These are phyloP conservation scores for Podilymbus podiceps DNA, from an alignment of 2,113 vertebrate genomes.

Conservation along the genomic window DNA sequence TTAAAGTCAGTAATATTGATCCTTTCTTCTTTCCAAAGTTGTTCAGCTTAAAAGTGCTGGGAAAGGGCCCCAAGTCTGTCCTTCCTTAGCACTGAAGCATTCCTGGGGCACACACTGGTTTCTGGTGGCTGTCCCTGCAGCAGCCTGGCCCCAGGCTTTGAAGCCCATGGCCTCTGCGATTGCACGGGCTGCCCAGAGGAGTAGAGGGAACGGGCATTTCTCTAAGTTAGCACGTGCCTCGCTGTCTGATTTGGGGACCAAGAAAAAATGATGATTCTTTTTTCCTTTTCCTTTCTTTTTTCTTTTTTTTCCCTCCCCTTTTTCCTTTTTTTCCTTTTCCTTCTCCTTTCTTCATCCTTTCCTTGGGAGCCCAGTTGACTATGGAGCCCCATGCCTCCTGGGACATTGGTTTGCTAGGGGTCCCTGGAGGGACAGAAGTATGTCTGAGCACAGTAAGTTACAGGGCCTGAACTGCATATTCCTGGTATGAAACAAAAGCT, in stretches of 20 bases:
- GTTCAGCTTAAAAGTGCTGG: neutral
- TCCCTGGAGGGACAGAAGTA: neutral
- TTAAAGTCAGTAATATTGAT: neutral
- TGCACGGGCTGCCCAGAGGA: neutral
- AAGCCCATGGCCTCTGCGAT: accelerated
- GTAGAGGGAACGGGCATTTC: neutral
- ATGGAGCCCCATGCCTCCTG: neutral
- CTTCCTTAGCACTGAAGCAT: neutral
- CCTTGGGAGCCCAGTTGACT: neutral
- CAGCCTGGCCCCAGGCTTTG: neutral
- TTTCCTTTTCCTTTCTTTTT: neutral
- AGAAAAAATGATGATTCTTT: neutral
- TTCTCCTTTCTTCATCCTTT: neutral
- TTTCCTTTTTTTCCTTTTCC: neutral
- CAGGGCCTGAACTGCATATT: neutral
- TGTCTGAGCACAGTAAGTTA: neutral
- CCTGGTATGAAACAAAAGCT: neutral
- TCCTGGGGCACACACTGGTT: neutral
- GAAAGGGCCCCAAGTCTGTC: neutral
- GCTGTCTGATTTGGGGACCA: neutral
- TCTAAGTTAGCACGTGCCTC: neutral
- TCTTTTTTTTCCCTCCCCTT: neutral
- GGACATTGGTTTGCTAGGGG: neutral
- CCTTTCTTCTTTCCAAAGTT: neutral
- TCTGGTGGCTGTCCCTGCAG: neutral